phyloP scores from a whole-genome alignment of 2,888 invertebrate genomes.

The Cybosia mesomella region DNA sequence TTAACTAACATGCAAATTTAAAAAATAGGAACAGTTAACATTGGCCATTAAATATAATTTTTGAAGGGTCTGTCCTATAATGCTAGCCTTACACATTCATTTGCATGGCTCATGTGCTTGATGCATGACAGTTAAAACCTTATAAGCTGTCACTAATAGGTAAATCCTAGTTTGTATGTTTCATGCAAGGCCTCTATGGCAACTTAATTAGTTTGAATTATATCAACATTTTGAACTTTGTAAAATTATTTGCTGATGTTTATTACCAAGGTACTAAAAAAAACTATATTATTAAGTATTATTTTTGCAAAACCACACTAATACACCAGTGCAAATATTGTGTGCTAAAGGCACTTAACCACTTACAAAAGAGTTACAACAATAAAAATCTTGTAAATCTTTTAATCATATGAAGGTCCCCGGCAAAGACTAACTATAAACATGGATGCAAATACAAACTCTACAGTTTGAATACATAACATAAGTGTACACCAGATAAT shows the following conservation, averaged over 20 bases:
- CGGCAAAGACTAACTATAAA: conserved; percentile 89
- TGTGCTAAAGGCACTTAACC: conserved; percentile 39
- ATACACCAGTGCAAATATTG: conserved; percentile 18
- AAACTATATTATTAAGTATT: background rate
- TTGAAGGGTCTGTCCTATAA: background rate
- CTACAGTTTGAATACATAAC: conserved; percentile 92
- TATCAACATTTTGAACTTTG: background rate
- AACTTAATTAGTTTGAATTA: background rate
- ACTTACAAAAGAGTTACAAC: conserved; percentile 12
- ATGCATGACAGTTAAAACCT: too few relatives aligned
- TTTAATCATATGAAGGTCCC: conserved; percentile 87
- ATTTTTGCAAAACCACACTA: conserved; percentile 5
- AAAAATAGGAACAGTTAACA: conserved; percentile 17
- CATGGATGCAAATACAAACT: conserved; percentile 94
- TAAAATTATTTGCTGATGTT: background rate
- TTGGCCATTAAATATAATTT: background rate
- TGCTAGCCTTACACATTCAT: background rate
- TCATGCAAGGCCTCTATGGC: background rate
- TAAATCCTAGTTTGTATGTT: background rate
- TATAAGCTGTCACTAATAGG: background rate
- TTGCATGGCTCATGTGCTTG: too few relatives aligned
- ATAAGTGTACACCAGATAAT: conserved; percentile 96
- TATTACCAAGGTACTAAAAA: background rate
- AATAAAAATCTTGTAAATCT: background rate
- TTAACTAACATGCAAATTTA: background rate